These are phyloP conservation scores for Sarcoramphus papa DNA, from an alignment of 2,797 vertebrate genomes.

Conservation along the genomic window DNA sequence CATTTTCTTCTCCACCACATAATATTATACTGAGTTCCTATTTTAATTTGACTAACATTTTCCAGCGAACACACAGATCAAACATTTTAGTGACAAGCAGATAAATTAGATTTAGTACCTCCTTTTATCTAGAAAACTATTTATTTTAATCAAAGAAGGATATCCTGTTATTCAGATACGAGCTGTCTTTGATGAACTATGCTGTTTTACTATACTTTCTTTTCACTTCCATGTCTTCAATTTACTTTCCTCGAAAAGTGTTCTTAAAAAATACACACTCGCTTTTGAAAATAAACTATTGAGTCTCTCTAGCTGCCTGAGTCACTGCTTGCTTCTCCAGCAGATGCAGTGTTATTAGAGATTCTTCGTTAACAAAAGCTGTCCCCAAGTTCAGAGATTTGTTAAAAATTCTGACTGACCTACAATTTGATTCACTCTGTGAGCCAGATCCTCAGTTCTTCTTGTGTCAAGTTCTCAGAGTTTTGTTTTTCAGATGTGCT, in stretches of 20 bases:
- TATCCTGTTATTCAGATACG: not conserved
- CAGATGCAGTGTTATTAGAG: not conserved
- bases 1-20: not conserved
- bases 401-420: not conserved
- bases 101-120: not conserved
- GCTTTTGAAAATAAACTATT: not conserved
- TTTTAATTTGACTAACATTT: not conserved
- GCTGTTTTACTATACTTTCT: not conserved
- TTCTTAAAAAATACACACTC: not conserved
- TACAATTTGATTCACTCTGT: not conserved
- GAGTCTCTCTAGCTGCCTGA: not conserved
- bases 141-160: not conserved
- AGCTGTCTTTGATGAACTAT: not conserved
- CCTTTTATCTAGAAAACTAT: not conserved
- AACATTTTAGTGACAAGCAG: not conserved
- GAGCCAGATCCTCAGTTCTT: not conserved
- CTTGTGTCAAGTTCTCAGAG: not conserved
- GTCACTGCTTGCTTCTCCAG: not conserved
- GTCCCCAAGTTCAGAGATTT: not conserved
- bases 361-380: not conserved
- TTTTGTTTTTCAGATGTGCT: not conserved
- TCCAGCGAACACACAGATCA: not conserved
- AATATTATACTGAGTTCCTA: not conserved
- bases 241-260: not conserved
- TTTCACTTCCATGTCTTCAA: not conserved